Conservation (phyloP, 2,888 invertebrate species). For the Corythucha ciliata region DNA sequence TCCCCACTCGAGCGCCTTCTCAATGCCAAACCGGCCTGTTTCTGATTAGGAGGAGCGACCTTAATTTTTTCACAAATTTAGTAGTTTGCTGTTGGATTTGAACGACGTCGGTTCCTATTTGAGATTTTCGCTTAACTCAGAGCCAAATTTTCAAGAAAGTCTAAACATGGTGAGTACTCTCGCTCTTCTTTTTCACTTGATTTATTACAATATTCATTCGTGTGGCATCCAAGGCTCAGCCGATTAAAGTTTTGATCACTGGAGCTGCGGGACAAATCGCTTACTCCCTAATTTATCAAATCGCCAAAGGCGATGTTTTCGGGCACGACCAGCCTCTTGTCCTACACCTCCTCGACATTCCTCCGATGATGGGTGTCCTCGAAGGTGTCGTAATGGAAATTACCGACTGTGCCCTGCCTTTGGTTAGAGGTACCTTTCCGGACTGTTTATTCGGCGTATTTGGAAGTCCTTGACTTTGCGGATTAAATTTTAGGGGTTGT, state of each 20-base stretch:
- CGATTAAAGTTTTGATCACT: conserved; percentile 89
- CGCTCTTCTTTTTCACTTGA: too few species aligned
- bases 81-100: too few species aligned
- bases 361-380: conserved; percentile 92
- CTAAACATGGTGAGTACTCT: too few species aligned
- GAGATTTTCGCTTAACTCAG: too few species aligned
- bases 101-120: too few species aligned
- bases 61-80: too few species aligned
- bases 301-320: conserved; percentile 93
- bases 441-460: background rate
- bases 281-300: conserved; percentile 87
- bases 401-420: conserved; percentile 86
- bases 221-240: conserved; percentile 54
- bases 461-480: background rate
- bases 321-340: conserved; percentile 78
- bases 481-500: conserved; percentile 51
- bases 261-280: conserved; percentile 99
- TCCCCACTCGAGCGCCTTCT: too few species aligned
- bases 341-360: conserved; percentile 87
- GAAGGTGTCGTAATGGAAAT: conserved; percentile 97
- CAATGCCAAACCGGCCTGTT: too few species aligned
- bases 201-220: too few species aligned
- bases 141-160: too few species aligned
- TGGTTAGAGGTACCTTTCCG: too few species aligned
- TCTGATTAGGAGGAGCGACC: too few species aligned